These are phyloP conservation scores for Nycticorax nycticorax DNA, from an alignment of 2,113 vertebrate species.

Conservation along the genomic window DNA sequence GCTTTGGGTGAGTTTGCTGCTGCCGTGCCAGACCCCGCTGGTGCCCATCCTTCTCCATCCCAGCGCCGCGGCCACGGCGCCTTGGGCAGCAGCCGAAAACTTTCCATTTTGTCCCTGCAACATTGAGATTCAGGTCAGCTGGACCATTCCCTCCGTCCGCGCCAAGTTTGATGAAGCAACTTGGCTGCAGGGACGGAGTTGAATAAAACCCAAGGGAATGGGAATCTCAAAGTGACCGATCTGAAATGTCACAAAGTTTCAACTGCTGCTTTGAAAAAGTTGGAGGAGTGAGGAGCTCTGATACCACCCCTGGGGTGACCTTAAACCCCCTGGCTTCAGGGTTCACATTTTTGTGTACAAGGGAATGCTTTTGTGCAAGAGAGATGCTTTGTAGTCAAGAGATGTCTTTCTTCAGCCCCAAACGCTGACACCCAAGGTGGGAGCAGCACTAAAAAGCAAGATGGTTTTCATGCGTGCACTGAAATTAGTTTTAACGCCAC, in stretches of 20 bases:
- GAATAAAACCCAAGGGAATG: not conserved
- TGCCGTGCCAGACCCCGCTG: not conserved
- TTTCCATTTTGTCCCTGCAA: not conserved
- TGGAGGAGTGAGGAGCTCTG: not conserved
- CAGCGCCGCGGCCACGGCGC: rapidly evolving
- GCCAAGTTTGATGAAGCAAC: not conserved
- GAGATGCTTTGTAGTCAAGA: too few relatives aligned
- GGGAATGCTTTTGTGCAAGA: not conserved
- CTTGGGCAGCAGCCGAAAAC: not conserved
- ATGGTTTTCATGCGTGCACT: not conserved
- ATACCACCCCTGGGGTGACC: rapidly evolving
- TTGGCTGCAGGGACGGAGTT: not conserved
- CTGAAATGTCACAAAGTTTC: not conserved
- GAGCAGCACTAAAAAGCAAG: not conserved
- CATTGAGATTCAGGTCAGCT: conserved; percentile 43
- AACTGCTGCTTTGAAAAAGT: not conserved
- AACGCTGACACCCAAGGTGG: not conserved
- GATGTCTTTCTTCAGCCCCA: not conserved
- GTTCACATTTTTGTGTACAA: rapidly evolving
- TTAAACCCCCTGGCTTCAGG: not conserved
- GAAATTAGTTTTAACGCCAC: not conserved
- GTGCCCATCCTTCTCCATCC: not conserved
- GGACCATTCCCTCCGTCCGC: rapidly evolving
- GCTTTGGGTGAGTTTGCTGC: not conserved
- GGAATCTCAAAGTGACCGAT: not conserved